These are phyloP conservation scores for Hydroisotoma schaefferi DNA, from an alignment of 2,888 invertebrate genomes.

Conservation along the genomic window DNA sequence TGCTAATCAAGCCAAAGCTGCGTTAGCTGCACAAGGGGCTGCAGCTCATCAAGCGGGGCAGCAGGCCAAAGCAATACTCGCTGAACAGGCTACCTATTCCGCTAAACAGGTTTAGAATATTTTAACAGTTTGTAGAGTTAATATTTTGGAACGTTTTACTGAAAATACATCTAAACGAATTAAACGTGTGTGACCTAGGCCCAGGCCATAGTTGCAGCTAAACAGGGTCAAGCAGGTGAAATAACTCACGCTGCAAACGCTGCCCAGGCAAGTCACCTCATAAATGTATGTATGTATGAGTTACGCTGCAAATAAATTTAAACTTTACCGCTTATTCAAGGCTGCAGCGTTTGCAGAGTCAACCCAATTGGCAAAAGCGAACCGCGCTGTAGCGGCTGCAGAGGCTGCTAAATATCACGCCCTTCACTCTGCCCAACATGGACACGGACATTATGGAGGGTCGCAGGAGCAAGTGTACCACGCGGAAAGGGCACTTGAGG, in stretches of 20 bases:
- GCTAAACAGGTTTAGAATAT: conserved; percentile 32
- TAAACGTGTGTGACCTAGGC: conserved; percentile 12
- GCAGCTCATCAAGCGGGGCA: conserved; percentile 21
- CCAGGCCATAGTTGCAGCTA: conserved; percentile 34
- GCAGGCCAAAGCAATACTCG: conserved; percentile 25
- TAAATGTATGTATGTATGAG: background rate
- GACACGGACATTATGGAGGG: conserved; percentile 12
- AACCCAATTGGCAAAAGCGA: conserved; percentile 8
- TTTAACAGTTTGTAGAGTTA: no score
- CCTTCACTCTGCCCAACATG: background rate
- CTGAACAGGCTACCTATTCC: conserved; percentile 28
- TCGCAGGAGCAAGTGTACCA: conserved; percentile 20
- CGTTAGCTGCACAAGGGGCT: conserved; percentile 33
- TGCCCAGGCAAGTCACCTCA: conserved; percentile 19
- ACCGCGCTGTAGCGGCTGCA: conserved; percentile 12
- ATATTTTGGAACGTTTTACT: no score
- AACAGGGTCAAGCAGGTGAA: conserved; percentile 33
- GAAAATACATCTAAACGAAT: background rate
- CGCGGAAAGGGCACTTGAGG: conserved; percentile 14
- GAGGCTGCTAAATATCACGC: conserved; percentile 15
- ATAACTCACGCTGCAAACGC: conserved; percentile 36
- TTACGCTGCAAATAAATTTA: no score
- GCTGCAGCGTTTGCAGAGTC: conserved; percentile 12
- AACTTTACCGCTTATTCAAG: background rate
- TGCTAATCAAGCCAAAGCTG: conserved; percentile 30